A percentile compares a stretch with the other conserved stretches of the same genome.
Conservation (phyloP, 2,113 vertebrate genomes). For the Paramormyrops kingsleyae region DNA sequence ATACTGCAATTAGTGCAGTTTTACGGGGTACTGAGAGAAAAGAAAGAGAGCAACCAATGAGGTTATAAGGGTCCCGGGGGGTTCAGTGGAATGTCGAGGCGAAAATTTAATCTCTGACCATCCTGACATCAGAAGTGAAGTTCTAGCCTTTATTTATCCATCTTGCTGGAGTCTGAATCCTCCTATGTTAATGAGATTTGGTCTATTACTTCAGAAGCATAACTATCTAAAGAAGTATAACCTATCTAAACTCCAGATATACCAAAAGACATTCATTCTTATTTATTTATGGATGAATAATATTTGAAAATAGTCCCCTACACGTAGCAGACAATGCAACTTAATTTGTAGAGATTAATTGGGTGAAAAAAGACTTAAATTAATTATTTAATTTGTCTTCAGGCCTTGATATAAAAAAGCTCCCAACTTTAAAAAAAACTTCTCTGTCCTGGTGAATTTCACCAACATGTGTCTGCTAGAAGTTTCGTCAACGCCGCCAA, state of each 20-base stretch:
- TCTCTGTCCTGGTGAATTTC: neutral
- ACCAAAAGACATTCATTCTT: neutral
- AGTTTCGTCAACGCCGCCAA: neutral
- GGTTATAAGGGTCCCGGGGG: slow-evolving; percentile 9
- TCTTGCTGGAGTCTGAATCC: neutral
- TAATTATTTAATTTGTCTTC: neutral
- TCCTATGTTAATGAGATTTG: neutral
- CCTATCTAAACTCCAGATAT: neutral
- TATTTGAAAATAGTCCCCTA: neutral
- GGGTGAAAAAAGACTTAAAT: neutral
- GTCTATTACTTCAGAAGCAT: neutral
- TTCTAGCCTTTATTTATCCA: neutral
- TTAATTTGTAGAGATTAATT: neutral
- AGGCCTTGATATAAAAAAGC: neutral
- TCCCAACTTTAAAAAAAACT: neutral
- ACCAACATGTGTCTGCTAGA: neutral
- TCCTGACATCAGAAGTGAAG: neutral
- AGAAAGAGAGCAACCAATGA: neutral
- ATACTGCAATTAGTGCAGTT: slow-evolving; percentile 15
- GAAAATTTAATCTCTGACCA: neutral
- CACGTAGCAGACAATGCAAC: neutral
- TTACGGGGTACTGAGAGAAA: neutral
- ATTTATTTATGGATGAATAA: neutral
- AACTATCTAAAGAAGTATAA: neutral
- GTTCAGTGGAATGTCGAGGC: neutral